Evolutionary conservation across 2,888 invertebrate genomes (phyloP), one percentile per base, ranked within the genome.

Genomic region (Hetaerina titia): DNA sequence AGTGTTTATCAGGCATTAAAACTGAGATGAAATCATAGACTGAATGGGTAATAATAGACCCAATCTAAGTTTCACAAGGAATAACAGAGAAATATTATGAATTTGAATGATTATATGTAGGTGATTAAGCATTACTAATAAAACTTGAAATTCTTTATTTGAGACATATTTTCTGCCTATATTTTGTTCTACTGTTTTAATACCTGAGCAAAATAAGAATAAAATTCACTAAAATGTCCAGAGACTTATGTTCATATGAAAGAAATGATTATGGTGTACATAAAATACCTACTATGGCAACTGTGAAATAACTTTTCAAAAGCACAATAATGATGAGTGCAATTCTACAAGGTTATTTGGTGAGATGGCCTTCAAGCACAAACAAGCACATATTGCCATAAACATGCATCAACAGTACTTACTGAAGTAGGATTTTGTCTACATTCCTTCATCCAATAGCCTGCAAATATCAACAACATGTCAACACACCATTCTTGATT

Each of bases 381-480:
- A 95, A 58, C 87, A 74, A 89, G 87, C 88, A 95, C 89, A 95
- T 94, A 89, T 95, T 95, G 94, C 90, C 95, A 96, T 95, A 63
- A 96, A 96, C 96, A 96, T 96, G 96, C 95, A 95, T 96, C 95
- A 96, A 95, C 95, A 95, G 96, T 96, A 96, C 96, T 96, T 96
- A 96, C 96, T 96, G 96, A 96, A 96, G 96, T 96, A 96, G 96
- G 96, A 95, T 95, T 95, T 95, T 95, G 95, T 96, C 96, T 96
- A 97, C 96, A 96, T 96, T 96, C 96, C 96, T 96, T 96, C 96
- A 96, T 97, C 97, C 96, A 96, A 96, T 96, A 96, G 96, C 96
- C 97, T 97, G 97, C 58, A 95, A 95, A 95, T 94, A 95, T 90
- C 96, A 96, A 96, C 96, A 96, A 96, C 96, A 96, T 95, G 96